phyloP scores from a whole-genome alignment of 1,140 invertebrate species.

The Brachionus calyciflorus region DNA sequence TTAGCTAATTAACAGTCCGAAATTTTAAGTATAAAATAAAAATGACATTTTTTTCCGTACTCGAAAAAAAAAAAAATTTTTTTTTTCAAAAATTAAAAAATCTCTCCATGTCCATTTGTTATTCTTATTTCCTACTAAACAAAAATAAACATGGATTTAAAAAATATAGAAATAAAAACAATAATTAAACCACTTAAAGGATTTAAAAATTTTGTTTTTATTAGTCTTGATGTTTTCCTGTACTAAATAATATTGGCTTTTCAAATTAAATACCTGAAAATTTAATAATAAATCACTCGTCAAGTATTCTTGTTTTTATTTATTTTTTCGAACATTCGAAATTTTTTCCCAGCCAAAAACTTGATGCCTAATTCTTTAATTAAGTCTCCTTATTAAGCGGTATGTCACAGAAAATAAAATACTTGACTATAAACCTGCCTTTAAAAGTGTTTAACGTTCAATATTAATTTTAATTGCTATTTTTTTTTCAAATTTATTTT shows the following conservation, averaged over 20 bases:
- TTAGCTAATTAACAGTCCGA: no score
- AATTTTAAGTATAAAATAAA: background rate
- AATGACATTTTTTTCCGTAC: background rate
- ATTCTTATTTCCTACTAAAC: slow-evolving; percentile 4
- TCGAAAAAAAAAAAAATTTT: background rate
- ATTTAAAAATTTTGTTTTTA: slow-evolving; percentile 12
- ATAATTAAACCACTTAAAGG: slow-evolving; percentile 41
- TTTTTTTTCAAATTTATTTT: no score
- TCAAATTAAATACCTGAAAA: no score
- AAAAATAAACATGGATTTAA: slow-evolving; percentile 38
- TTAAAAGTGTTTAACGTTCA: no score
- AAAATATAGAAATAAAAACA: no score
- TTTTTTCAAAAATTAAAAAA: background rate
- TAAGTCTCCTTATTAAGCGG: no score
- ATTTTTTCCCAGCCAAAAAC: background rate
- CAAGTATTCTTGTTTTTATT: background rate
- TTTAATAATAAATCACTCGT: background rate
- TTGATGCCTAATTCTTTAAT: background rate
- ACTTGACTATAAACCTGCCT: no score
- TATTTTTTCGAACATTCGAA: background rate
- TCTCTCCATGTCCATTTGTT: slow-evolving; percentile 28
- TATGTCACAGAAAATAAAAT: no score
- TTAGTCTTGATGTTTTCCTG: slow-evolving; percentile 36
- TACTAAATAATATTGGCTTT: background rate
- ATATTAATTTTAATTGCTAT: no score